These are phyloP conservation scores for Thereva unica DNA, from an alignment of 2,888 invertebrate species.

Conservation along the genomic window DNA sequence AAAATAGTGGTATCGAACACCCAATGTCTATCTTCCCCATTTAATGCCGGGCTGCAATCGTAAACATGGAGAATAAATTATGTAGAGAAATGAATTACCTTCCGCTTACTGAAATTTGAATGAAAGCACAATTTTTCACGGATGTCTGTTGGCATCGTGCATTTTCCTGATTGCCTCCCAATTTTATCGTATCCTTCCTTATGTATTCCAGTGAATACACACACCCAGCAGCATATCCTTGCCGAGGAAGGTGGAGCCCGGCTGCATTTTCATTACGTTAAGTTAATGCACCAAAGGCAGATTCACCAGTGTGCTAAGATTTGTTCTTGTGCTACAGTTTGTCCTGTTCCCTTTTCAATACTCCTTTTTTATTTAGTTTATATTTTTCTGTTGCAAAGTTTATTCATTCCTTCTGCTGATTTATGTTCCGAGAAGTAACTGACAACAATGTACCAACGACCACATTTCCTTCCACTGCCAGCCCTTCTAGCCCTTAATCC, in stretches of 20 bases:
- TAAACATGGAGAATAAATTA: too few species aligned
- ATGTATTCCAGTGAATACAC: not conserved
- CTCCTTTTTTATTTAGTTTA: constrained; percentile 3
- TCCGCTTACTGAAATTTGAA: constrained; percentile 19
- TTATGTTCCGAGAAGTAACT: constrained; percentile 31
- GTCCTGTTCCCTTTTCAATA: not conserved
- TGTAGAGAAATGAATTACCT: not conserved
- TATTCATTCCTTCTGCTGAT: constrained; percentile 27
- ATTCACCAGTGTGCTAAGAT: constrained; percentile 11
- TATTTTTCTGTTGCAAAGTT: constrained; percentile 10
- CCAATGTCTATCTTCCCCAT: too few species aligned
- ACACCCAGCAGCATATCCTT: not conserved
- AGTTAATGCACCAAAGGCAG: constrained; percentile 31
- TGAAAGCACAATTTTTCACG: constrained; percentile 26
- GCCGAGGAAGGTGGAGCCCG: not conserved
- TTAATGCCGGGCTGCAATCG: too few species aligned
- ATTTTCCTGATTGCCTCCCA: constrained; percentile 28
- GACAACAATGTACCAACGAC: constrained; percentile 31
- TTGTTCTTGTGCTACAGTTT: not conserved
- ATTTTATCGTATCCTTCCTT: constrained; percentile 12
- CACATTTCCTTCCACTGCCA: constrained; percentile 16
- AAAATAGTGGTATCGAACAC: too few species aligned
- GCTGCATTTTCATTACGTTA: constrained; percentile 33
- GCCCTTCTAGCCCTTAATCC: not conserved
- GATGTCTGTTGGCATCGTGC: constrained; percentile 11